Percentiles rank a stretch among this genome's conserved stretches.
phyloP scores from a whole-genome alignment of 2,797 vertebrate genomes.

The Cygnus olor region DNA sequence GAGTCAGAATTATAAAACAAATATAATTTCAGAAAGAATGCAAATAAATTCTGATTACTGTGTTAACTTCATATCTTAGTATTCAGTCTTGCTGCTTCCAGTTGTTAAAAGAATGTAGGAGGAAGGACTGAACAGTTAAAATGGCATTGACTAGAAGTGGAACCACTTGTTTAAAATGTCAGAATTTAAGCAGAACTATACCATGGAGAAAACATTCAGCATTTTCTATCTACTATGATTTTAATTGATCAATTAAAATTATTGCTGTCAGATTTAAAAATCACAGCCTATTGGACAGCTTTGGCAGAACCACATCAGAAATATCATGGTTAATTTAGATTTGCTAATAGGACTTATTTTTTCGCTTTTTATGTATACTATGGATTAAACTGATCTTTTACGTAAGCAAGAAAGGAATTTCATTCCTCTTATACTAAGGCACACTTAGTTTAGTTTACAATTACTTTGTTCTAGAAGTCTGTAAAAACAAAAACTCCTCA shows the following conservation, averaged over 20 bases:
- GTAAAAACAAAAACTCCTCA: neutral
- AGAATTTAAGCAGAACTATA: constrained; percentile 10
- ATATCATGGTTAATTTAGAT: neutral
- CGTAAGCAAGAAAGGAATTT: neutral
- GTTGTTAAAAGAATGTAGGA: constrained; percentile 36
- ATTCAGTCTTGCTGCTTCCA: neutral
- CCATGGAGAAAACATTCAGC: neutral
- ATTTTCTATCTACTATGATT: neutral
- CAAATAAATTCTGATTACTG: constrained; percentile 21
- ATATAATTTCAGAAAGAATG: constrained; percentile 2
- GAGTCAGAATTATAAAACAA: constrained; percentile 43
- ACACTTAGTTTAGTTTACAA: neutral
- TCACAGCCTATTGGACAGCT: neutral
- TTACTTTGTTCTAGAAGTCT: neutral
- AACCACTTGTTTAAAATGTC: constrained; percentile 24
- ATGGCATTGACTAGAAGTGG: constrained; percentile 5
- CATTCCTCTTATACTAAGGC: neutral
- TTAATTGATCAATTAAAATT: constrained; percentile 1
- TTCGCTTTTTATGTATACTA: neutral
- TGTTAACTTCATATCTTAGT: constrained; percentile 5
- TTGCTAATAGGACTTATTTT: neutral
- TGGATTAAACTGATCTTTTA: neutral
- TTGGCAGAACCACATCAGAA: neutral
- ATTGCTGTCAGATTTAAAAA: neutral
- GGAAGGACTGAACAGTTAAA: constrained; percentile 25